phyloP scores from a whole-genome alignment of 2,888 invertebrate genomes.

The Epinotia demarniana region DNA sequence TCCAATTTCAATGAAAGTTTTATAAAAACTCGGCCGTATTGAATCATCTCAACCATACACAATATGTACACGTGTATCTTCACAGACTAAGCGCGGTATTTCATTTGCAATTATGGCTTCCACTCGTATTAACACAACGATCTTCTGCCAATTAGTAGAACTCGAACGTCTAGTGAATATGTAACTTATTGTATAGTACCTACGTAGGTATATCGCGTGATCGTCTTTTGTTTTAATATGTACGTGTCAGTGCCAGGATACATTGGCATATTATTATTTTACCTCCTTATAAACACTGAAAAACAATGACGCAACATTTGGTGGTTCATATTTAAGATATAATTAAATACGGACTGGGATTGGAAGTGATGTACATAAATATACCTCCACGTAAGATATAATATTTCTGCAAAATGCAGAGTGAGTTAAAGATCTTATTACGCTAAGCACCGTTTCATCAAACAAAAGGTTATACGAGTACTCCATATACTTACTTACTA shows the following conservation, averaged over 20 bases:
- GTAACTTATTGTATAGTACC: background rate
- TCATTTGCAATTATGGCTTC: conserved; percentile 2
- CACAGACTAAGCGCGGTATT: background rate
- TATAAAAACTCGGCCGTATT: no score
- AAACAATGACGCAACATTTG: background rate
- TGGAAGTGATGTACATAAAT: no score
- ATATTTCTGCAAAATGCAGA: no score
- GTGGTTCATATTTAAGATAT: no score
- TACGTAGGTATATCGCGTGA: background rate
- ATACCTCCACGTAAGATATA: no score
- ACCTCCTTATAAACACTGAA: background rate
- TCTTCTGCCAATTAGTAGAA: background rate
- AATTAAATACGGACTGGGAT: no score
- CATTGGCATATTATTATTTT: background rate
- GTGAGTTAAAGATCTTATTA: no score
- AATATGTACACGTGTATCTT: background rate
- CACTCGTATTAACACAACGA: background rate
- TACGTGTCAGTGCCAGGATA: background rate
- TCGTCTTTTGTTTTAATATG: background rate
- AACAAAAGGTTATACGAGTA: no score
- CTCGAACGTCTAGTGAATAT: background rate
- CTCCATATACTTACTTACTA: no score
- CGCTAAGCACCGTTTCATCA: no score
- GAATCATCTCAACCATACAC: no score
- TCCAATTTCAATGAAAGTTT: no score